Conservation (phyloP, 2,888 invertebrate species). For the Halictus quadricinctus region DNA sequence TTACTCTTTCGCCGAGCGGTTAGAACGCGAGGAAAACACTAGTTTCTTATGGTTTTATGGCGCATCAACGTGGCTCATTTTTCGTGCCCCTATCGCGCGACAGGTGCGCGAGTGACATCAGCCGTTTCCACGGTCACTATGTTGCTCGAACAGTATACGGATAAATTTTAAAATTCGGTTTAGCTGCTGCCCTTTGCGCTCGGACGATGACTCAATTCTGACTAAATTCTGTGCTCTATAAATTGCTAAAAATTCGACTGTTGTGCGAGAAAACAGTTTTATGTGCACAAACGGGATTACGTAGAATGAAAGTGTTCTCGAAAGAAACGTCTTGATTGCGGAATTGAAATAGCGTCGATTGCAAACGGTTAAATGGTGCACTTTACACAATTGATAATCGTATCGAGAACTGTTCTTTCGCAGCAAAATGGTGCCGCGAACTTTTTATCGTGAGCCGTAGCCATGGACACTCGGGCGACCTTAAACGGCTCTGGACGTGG, state of each 20-base stretch:
- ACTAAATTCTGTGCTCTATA: no score
- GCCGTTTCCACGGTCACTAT: background rate
- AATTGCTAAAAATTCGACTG: background rate
- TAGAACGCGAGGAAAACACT: conserved; percentile 34
- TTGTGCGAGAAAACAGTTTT: no score
- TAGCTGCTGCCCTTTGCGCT: background rate
- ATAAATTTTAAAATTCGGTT: background rate
- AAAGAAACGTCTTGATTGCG: background rate
- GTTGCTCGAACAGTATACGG: background rate
- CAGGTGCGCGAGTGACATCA: conserved; percentile 33
- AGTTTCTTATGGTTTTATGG: conserved; percentile 42
- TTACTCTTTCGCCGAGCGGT: background rate
- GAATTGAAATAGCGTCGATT: no score
- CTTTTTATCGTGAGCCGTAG: background rate
- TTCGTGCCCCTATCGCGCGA: conserved; percentile 16
- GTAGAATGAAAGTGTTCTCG: no score
- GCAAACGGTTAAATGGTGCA: no score
- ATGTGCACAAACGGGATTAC: no score
- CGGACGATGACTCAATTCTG: background rate
- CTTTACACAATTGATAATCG: background rate
- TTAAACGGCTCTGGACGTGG: background rate
- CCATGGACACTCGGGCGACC: background rate
- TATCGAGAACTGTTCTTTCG: background rate
- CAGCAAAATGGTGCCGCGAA: background rate
- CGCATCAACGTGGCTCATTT: conserved; percentile 44